Evolutionary conservation across 2,888 invertebrate genomes (phyloP), one percentile per base, ranked within the genome.

Genomic region (Drosophila antonietae): DNA sequence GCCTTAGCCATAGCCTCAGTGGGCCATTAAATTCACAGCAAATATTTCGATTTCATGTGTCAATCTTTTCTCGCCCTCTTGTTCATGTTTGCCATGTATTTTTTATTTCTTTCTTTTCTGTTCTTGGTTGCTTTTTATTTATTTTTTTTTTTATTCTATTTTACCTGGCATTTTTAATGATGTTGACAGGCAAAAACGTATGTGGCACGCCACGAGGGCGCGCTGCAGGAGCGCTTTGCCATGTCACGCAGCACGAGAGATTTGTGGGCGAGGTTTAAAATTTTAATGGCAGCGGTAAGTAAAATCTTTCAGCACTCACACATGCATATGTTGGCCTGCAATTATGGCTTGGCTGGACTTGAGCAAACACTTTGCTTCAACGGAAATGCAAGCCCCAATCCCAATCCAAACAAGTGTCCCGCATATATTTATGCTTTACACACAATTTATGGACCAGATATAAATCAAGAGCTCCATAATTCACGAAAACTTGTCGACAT

Each of bases 131-230:
- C 8, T 14, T 5, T 37, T 5, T 37, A 1, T 37, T 28, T 15
- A 5, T 9, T 55, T 53, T 18, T 35, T 49, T 33, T 28, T 28
- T 0, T 28, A 28, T 28, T 37, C 53, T 23, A 33, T 56, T 47
- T 63, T 52, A 49, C 46, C 59, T 83, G 73, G 63, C 71, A 69
- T 71, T 81, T 78, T 76, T 75, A 87, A 80, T 76, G 73, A 68
- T 83, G 86, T 89, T 82, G 90, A 90, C 80, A 96, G 94, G 98
- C 98, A 0, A 97, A 97, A 92, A 94, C 95, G 28, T 98, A 97
- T 92, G 96, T 98, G 53, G 96, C 97, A 83, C 95, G 96, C 53
- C 98, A 98, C 91, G 97, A 98, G 92, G 98, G 98, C 0, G 97
- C 96, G 84, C 94, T 98, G 59, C 97, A 97, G 91, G 97, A 97